A percentile compares a stretch with the other conserved stretches of the same genome.
These are phyloP conservation scores for Drosophila kohkoa DNA, from an alignment of 1,140 invertebrate species.

Conservation along the genomic window DNA sequence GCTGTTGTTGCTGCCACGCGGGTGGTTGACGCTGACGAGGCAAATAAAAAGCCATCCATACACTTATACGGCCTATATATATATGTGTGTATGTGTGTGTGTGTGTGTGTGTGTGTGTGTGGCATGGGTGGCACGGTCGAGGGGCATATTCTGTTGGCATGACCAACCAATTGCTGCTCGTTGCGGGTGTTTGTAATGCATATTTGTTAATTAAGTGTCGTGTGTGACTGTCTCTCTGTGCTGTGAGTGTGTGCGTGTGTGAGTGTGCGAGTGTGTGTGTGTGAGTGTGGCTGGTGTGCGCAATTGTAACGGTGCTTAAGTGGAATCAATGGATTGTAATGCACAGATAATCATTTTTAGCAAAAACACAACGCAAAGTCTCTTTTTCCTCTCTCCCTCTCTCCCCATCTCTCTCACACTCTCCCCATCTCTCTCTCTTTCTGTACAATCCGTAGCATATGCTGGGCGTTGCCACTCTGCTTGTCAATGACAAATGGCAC, in stretches of 20 bases:
- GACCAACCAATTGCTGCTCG: slow-evolving; percentile 76
- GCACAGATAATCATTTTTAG: slow-evolving; percentile 78
- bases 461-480: slow-evolving; percentile 40
- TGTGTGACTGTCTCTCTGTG: slow-evolving; percentile 38
- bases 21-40: slow-evolving; percentile 50
- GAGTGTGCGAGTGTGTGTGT: slow-evolving; percentile 32
- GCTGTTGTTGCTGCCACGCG: slow-evolving; percentile 24
- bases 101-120: slow-evolving; percentile 3
- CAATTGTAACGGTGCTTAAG: slow-evolving; percentile 78
- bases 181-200: slow-evolving; percentile 81
- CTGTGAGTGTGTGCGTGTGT: slow-evolving; percentile 26
- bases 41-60: slow-evolving; percentile 69
- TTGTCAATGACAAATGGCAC: slow-evolving; percentile 75
- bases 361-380: slow-evolving; percentile 35
- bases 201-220: slow-evolving; percentile 82
- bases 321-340: slow-evolving; percentile 83
- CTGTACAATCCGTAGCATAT: slow-evolving; percentile 2
- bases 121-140: not conserved
- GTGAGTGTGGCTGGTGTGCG: slow-evolving; percentile 26
- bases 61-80: slow-evolving; percentile 23
- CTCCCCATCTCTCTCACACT: not conserved
- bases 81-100: slow-evolving; percentile 19
- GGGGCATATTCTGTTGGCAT: slow-evolving; percentile 46
- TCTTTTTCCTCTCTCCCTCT: not conserved
- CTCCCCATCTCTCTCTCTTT: not conserved